phyloP scores from a whole-genome alignment of 2,113 vertebrate genomes.

The Laticauda colubrina region DNA sequence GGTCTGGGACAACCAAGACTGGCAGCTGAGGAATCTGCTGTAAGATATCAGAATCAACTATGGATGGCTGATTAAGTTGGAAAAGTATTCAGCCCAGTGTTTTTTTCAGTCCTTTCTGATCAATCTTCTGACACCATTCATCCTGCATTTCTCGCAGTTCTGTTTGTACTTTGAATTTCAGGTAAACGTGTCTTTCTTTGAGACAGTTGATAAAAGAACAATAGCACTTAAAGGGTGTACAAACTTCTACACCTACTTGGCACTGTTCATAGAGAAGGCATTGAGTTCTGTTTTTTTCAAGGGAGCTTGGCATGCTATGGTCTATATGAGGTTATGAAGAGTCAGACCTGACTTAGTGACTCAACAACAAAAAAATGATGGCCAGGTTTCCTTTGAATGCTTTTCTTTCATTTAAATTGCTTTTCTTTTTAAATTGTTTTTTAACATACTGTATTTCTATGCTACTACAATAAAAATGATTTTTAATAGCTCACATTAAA shows the following conservation, averaged over 20 bases:
- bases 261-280: neutral
- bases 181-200: neutral
- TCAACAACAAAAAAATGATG: neutral
- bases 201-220: neutral
- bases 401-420: neutral
- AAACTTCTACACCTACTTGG: neutral
- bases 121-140: neutral
- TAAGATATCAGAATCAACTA: neutral
- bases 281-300: neutral
- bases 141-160: neutral
- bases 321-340: neutral
- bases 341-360: neutral
- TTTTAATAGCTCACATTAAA: neutral
- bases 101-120: neutral
- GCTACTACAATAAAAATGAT: neutral
- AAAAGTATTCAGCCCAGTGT: neutral
- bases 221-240: neutral
- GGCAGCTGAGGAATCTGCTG: neutral
- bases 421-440: neutral
- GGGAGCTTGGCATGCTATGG: neutral
- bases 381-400: neutral
- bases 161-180: neutral
- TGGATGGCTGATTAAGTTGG: neutral
- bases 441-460: neutral
- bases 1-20: neutral